A percentile compares a stretch with the other conserved stretches of the same genome.
phyloP scores from a whole-genome alignment of 2,797 vertebrate genomes.

The Phyllotis vaccarum region DNA sequence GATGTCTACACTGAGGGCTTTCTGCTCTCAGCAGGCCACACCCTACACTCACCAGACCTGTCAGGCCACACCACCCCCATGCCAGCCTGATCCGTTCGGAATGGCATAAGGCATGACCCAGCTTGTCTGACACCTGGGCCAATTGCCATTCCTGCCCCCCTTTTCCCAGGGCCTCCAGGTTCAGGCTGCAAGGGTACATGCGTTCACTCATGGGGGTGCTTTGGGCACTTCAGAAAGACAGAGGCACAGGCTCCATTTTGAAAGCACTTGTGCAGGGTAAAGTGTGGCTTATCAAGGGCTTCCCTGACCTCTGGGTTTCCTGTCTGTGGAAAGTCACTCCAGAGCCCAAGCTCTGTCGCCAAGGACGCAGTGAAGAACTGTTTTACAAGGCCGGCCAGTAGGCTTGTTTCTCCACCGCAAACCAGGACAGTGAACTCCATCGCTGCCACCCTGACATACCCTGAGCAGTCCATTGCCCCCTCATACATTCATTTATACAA shows the following conservation, averaged over 20 bases:
- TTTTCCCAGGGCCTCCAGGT: not conserved
- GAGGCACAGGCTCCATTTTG: no score
- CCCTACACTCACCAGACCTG: slow-evolving; percentile 72
- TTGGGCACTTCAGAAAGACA: not conserved
- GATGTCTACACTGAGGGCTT: not conserved
- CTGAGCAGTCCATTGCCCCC: not conserved
- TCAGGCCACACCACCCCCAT: slow-evolving; percentile 66
- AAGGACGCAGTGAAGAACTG: not conserved
- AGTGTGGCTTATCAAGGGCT: not conserved
- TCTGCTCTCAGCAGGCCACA: not conserved
- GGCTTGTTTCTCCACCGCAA: not conserved
- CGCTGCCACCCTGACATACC: not conserved
- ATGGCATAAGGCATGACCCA: slow-evolving; percentile 54
- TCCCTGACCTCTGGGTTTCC: not conserved
- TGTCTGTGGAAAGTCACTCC: not conserved
- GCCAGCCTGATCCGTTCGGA: slow-evolving; percentile 51
- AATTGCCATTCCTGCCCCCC: not conserved
- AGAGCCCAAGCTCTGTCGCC: rapidly evolving
- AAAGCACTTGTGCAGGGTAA: not conserved
- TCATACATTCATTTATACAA: not conserved
- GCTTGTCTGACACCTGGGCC: slow-evolving; percentile 35
- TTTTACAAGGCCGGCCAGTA: rapidly evolving
- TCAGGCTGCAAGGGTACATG: not conserved
- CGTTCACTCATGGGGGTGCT: not conserved
- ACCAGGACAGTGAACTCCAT: not conserved